Evolutionary conservation across 2,113 vertebrate genomes (phyloP), one percentile per base, ranked within the genome.

Genomic region (Atherinomorus stipes): DNA sequence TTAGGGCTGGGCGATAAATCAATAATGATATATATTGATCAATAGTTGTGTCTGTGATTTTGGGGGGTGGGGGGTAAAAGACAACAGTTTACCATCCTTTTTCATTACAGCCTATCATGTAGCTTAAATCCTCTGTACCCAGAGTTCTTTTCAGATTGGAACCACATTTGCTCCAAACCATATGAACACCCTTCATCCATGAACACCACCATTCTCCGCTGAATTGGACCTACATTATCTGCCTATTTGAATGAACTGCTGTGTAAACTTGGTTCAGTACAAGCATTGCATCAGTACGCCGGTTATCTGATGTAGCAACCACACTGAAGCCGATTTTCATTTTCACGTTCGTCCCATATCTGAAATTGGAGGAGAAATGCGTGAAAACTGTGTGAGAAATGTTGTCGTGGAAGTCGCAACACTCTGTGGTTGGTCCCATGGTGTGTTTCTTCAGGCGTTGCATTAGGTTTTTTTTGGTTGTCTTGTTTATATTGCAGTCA

Each of bases 381-480:
- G n/a, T 26, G 2, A 25, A 44, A 11, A 31, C 8, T 31, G 21
- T 7, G 16, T 34, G 53, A 59, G 37, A 67, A 73, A 75, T 1
- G 8, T 45, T 37, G 25, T 10, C 15, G 42, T 60, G 7, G 8
- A 77, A 22, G 16, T 74, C 56, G 52, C 26, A 64, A 28, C 45
- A 75, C 34, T n/a, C n/a, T 80, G 63, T 49, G 80, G 74, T 83
- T 52, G 66, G 66, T 76, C 67, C 53, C 16, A 26, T 56, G 58
- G 79, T 18, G 51, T 80, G 60, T 78, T 68, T 67, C 81, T 64
- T 53, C 65, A 68, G 66, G 73, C 65, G 58, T 72, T 85, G 64
- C 72, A 64, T 80, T 31, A 34, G 64, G 25, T 81, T 84, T 90
- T 86, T 89, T 88, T 90, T 76, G 28, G 80, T 74, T 42, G 53